Base-by-base conservation (phyloP, 1,140 invertebrate genomes). In the Drosophila orena region DNA sequence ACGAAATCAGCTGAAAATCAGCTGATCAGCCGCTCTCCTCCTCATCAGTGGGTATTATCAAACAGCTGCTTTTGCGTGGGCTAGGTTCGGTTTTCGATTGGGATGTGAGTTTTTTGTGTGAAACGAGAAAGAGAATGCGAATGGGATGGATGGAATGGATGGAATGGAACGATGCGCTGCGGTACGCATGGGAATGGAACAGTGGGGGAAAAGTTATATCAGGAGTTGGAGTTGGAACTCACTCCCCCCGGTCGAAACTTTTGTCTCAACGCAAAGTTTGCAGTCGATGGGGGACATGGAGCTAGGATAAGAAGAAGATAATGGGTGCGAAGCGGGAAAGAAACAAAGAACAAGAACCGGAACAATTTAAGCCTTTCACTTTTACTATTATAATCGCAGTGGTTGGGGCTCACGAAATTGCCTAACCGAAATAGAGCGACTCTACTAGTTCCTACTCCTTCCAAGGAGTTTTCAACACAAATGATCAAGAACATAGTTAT, bases 261-360 rank as follows among this genome's bases (percentile, higher is more conserved):
- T 81, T 71, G 78, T 77, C 78, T 81, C 78, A 57, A 75, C 17
- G 72, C 78, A 81, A 81, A 81, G 71, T 81, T 81, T 81, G 64
- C 78, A 70, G 78, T 64, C 80, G 55, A 27, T 47, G 40, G 53
- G 42, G 42, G 54, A 70, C 64, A 12, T 37, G 22, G 15, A 38
- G 65, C 17, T 24, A 50, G 66, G 66, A 47, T 69, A 69, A 70
- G 64, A 69, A 70, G 50, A 47, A 11, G 12, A 17, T 70, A 60
- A 7, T 34, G 27, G 42, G 15, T 43, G 49, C 49, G 24, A 44
- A 22, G 4, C 24, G 60, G 11, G n/a, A 22, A 61, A 37, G 65
- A 65, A 65, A 69, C 65, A 66, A 64, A 12, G 64, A 69, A 68
- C 42, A 47, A 55, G 62, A 70, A 34, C 17, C 54, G 47, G 62